Evolutionary conservation across 2,797 vertebrate genomes (phyloP).

Genomic region (Simalia tracyae): DNA sequence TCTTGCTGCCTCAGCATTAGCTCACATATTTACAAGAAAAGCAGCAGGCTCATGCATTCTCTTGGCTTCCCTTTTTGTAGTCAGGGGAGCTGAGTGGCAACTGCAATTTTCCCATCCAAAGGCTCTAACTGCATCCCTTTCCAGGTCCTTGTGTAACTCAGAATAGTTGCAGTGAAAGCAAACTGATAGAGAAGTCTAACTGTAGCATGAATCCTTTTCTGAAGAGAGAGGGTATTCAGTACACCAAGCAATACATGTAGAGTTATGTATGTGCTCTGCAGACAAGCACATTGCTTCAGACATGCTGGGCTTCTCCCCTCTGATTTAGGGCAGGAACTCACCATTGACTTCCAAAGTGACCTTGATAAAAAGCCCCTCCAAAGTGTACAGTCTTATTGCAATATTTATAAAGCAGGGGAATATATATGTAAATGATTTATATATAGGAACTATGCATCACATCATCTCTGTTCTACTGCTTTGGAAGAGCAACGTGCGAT

Average conservation of each 20-base stretch:
- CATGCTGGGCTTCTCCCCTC: background rate
- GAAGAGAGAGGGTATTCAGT: background rate
- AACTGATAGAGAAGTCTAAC: background rate
- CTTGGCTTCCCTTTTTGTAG: background rate
- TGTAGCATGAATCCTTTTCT: background rate
- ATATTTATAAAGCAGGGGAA: background rate
- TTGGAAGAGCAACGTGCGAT: background rate
- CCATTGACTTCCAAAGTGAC: background rate
- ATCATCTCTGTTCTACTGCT: background rate
- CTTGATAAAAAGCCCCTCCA: background rate
- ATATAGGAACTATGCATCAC: background rate
- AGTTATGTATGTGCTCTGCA: background rate
- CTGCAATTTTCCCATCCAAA: slow-evolving; percentile 6
- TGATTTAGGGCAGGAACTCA: background rate
- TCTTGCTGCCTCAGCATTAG: slow-evolving; percentile 14
- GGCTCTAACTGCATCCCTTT: background rate
- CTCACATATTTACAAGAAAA: background rate
- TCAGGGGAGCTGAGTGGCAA: background rate
- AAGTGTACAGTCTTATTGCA: background rate
- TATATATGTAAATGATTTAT: slow-evolving; percentile 17
- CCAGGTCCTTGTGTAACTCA: background rate
- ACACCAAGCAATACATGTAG: background rate
- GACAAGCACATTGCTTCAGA: background rate
- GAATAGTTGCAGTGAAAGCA: background rate
- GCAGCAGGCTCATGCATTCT: background rate